Base-by-base conservation (phyloP, 2,888 invertebrate species). In the Netelia virgata region DNA sequence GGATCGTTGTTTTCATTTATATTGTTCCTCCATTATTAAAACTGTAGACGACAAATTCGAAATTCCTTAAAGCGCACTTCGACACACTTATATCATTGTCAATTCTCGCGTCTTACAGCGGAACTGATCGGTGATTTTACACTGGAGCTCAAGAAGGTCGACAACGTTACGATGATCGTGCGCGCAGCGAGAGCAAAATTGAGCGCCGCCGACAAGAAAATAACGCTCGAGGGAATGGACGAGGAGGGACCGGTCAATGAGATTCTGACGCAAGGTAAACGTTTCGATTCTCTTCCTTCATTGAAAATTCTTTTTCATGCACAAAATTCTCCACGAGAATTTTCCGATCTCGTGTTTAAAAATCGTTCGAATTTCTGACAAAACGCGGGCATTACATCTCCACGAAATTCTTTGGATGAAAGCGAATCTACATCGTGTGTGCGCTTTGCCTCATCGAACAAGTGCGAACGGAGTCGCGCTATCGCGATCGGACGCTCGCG, bases 41-140 rank as follows among this genome's bases (percentile, higher is more conserved):
- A 28, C 28, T 28, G 5, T 28, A 28, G 3, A 28, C 28, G 28
- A 28, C 3, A 28, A 28, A 28, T 28, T 28, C 28, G 5, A 28
- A 3, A 28, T 28, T 28, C 28, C 3, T 5, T 28, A 28, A 28
- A 28, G 20, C 43, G 18, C 47, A 36, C 20, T 63, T 41, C 10
- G 14, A 10, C 20, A 53, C 14, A 28, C 28, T 28, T 28, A 28
- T 28, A 28, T 28, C 6, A 28, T 28, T 28, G 28, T 28, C 28
- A 28, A 28, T 28, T 28, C 28, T 28, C 55, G 50, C 16, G 57
- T 57, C 72, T 78, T 61, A 63, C 74, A 93, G 93, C 90, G 72
- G 90, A 93, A 66, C 68, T 93, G 57, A 83, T 89, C n/a, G 93
- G 91, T 3, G 91, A 93, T 82, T 93, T 93, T 84, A 92, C 92